These are phyloP conservation scores for Gnatocerus cornutus DNA, from an alignment of 2,888 invertebrate species.

Conservation along the genomic window DNA sequence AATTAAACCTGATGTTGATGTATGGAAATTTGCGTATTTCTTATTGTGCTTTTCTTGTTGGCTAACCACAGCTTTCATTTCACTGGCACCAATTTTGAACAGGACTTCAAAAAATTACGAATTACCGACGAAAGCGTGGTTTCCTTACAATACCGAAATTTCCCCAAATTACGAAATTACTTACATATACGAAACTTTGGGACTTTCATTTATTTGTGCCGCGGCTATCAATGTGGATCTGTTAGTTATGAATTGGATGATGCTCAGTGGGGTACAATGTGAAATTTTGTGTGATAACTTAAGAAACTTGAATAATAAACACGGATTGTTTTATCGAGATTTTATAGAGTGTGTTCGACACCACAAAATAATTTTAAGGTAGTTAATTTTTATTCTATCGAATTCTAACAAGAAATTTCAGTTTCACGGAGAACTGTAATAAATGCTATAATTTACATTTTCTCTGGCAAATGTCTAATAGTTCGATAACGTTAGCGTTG, in stretches of 20 bases:
- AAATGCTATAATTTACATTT: neutral
- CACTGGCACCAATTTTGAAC: conserved; percentile 5
- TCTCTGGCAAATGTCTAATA: neutral
- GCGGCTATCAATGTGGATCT: neutral
- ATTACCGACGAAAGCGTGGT: conserved; percentile 35
- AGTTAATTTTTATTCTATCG: too few species aligned
- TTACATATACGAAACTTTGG: conserved; percentile 38
- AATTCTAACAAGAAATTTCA: neutral
- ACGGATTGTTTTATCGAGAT: too few species aligned
- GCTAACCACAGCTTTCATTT: too few species aligned
- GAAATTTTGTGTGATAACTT: neutral
- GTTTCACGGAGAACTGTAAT: neutral
- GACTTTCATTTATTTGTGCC: neutral
- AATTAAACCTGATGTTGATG: too few species aligned
- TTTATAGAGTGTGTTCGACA: too few species aligned
- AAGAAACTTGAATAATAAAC: neutral
- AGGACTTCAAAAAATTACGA: neutral
- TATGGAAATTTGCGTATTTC: too few species aligned
- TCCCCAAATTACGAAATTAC: conserved; percentile 46
- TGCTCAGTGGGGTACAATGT: neutral
- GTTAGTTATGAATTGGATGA: neutral
- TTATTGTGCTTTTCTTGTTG: too few species aligned
- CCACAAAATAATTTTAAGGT: too few species aligned
- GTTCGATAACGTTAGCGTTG: neutral
- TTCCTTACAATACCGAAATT: conserved; percentile 30